Evolutionary conservation across 2,888 invertebrate genomes (phyloP).

Genomic region (Metalampra italica): DNA sequence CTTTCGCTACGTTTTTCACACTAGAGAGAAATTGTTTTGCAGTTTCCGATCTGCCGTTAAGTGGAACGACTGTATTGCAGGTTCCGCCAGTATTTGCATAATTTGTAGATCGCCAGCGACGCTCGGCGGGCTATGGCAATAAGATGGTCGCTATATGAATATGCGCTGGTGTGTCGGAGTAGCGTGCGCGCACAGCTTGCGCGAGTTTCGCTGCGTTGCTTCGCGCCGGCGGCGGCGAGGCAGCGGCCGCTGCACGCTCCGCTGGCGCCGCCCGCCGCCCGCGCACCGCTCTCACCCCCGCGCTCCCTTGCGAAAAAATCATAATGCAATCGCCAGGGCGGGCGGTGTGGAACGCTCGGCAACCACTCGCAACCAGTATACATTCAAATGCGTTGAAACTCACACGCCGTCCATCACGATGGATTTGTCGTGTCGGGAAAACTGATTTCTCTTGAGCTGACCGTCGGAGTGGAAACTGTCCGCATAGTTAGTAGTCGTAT

Average conservation of each 20-base stretch:
- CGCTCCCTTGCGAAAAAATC: slow-evolving; percentile 76
- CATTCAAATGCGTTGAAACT: slow-evolving; percentile 75
- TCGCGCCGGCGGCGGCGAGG: slow-evolving; percentile 41
- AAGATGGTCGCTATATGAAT: slow-evolving; percentile 33
- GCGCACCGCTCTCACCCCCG: slow-evolving; percentile 56
- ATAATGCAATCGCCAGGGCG: slow-evolving; percentile 78
- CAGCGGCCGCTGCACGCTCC: slow-evolving; percentile 66
- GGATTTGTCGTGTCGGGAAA: slow-evolving; percentile 67
- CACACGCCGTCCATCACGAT: slow-evolving; percentile 75
- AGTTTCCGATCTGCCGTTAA: slow-evolving; percentile 14
- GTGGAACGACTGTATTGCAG: slow-evolving; percentile 22
- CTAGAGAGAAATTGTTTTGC: neutral
- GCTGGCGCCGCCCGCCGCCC: slow-evolving; percentile 61
- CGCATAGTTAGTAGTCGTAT: slow-evolving; percentile 30
- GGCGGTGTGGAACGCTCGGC: slow-evolving; percentile 73
- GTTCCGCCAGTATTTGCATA: slow-evolving; percentile 26
- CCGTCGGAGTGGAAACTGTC: slow-evolving; percentile 53
- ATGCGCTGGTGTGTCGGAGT: slow-evolving; percentile 35
- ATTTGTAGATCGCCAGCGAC: slow-evolving; percentile 23
- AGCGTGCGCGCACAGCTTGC: slow-evolving; percentile 42
- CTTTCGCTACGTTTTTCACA: neutral
- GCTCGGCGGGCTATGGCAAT: slow-evolving; percentile 26
- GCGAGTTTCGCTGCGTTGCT: slow-evolving; percentile 63
- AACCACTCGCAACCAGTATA: slow-evolving; percentile 69
- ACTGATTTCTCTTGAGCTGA: slow-evolving; percentile 65